Base-by-base conservation (phyloP, 2,797 vertebrate species). In the Eremophila alpestris region DNA sequence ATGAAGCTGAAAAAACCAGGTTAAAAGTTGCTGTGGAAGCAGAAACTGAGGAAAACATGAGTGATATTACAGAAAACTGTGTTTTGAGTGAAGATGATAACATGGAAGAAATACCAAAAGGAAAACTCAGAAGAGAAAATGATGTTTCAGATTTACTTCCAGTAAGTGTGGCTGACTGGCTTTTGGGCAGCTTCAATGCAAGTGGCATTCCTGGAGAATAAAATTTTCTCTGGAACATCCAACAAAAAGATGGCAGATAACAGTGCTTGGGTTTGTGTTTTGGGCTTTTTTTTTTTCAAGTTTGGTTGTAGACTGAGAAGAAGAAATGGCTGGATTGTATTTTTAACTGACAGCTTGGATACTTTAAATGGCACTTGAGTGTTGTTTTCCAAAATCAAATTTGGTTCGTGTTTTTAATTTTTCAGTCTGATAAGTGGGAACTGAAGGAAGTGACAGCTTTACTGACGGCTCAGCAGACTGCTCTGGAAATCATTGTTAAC, bases 401-500 rank as follows among this genome's bases (percentile, higher is more conserved):
- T 77, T 63, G 27, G 38, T 41, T 83, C 16, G 2, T 81, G 21
- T 90, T 63, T 93, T 94, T 88, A 80, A 55, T 75, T 68, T 58
- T 75, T 40, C 71, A 99, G 99, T 95, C 97, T 91, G 98, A 97
- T 49, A 98, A 98, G 93, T 98, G 98, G 97, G 99, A 99, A 93
- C 97, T 99, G 97, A 98, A 98, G 95, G 98, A 99, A 96, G 98
- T 98, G 60, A 92, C 95, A 45, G 98, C 98, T 46, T 97, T 99
- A 97, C 98, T 99, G 96, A 98, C 98, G 63, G 99, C 99, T 86
- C 99, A 99, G 97, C 99, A 99, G 97, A 99, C 99, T 13, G 99
- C 99, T 49, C 97, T 99, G 95, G 99, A 99, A 97, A 98, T 99
- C 95, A 98, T 99, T 52, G 99, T 99, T 97, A 99, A 99, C 97